phyloP scores from a whole-genome alignment of 2,888 invertebrate species.

The Aspidiotus rigidus region DNA sequence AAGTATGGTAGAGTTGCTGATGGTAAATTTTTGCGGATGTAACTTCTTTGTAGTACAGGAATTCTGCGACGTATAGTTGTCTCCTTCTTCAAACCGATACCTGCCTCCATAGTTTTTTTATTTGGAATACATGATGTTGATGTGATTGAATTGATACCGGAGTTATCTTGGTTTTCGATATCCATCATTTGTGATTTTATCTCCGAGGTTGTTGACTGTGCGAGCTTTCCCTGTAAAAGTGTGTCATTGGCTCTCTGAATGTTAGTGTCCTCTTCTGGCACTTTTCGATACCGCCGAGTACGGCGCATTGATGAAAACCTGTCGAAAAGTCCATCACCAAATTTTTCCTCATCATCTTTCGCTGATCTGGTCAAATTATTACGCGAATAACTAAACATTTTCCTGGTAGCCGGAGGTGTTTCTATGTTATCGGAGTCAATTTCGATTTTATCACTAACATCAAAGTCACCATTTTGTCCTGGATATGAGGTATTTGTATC shows the following conservation, averaged over 20 bases:
- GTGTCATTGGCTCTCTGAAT: slow-evolving; percentile 48
- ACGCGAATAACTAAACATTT: slow-evolving; percentile 43
- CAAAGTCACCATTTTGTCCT: slow-evolving; percentile 38
- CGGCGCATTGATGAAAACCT: slow-evolving; percentile 71
- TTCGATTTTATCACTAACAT: slow-evolving; percentile 59
- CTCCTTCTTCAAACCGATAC: slow-evolving; percentile 3
- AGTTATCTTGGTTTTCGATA: slow-evolving; percentile 47
- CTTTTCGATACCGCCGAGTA: slow-evolving; percentile 66
- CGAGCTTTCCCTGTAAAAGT: slow-evolving; percentile 48
- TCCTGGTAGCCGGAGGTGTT: slow-evolving; percentile 71
- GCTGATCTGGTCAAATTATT: slow-evolving; percentile 39
- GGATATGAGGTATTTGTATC: slow-evolving; percentile 37
- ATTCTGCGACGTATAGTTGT: slow-evolving; percentile 3
- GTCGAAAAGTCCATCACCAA: slow-evolving; percentile 73
- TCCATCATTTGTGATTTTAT: slow-evolving; percentile 60
- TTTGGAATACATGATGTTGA: slow-evolving; percentile 6
- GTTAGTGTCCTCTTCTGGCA: slow-evolving; percentile 41
- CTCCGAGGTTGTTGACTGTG: slow-evolving; percentile 51
- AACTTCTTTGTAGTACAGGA: slow-evolving; percentile 20
- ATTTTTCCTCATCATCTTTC: slow-evolving; percentile 45
- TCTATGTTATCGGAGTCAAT: slow-evolving; percentile 86
- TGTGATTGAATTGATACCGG: no score
- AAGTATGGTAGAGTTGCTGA: slow-evolving; percentile 29
- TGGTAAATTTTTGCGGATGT: slow-evolving; percentile 7
- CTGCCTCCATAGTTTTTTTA: slow-evolving; percentile 1